Evolutionary conservation across 2,113 vertebrate species (phyloP), one percentile per base, ranked within the genome.

Genomic region (Periophthalmus modestus): DNA sequence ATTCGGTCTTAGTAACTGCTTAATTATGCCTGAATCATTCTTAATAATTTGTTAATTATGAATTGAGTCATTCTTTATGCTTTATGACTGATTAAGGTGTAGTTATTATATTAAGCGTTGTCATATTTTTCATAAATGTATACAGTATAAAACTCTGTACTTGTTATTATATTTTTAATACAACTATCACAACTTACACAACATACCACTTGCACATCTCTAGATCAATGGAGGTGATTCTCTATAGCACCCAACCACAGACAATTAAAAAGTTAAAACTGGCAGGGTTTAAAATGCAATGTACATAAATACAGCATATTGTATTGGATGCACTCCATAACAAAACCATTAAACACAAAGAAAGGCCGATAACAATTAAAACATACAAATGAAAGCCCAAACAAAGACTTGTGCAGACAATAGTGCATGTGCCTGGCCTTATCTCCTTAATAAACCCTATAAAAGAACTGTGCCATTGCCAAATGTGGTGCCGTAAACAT

Each of bases 381-480:
- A 73, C 79, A 24, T 36, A 66, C 68, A 75, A 69, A 87, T 82
- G 77, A 86, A 85, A 85, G 78, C 75, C 83, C 73, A 81, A 48
- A 48, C 71, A 28, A 66, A 72, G 46, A 82, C 76, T 84, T 66
- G 78, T 73, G 72, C 74, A 73, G 19, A 85, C 79, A 88, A 84
- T 89, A 84, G 84, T 86, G 77, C 88, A 88, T 89, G 82, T 84
- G 84, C 85, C 94, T 94, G 93, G 94, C 93, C 87, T 88, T 85
- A 86, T 89, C 87, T 91, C 68, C 85, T 82, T 90, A 87, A 88
- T 88, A 87, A 92, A 88, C 85, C 85, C 87, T 87, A 94, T 96
- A 95, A 96, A 97, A 96, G 94, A 94, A 94, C 94, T 94, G 94
- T 85, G 91, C 80, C 95, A 92, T 93, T 95, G 94, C 94, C 93